Evolutionary conservation across 2,113 vertebrate species (phyloP).

Genomic region (Aldabrachelys gigantea): DNA sequence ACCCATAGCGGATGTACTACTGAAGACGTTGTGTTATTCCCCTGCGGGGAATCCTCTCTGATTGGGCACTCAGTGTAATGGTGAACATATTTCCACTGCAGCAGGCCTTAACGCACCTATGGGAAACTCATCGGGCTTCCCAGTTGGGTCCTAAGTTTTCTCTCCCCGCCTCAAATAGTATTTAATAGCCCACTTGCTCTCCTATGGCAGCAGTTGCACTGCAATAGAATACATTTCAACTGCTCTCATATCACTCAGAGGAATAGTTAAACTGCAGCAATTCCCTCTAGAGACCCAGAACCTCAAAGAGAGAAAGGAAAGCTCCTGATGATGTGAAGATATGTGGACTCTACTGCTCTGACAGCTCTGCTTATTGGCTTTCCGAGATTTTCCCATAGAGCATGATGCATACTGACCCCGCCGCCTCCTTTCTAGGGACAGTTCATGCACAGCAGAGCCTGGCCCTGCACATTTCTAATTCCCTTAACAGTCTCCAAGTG

Average conservation of each 20-base stretch:
- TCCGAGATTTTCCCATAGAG: background rate
- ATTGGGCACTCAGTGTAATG: background rate
- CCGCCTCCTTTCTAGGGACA: background rate
- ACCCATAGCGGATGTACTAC: background rate
- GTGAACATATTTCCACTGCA: accelerated
- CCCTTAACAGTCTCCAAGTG: background rate
- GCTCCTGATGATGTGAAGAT: background rate
- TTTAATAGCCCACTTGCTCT: background rate
- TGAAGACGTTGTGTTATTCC: accelerated
- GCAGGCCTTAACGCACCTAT: background rate
- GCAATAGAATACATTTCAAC: background rate
- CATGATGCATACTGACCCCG: background rate
- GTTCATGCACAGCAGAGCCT: background rate
- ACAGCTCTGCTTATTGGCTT: background rate
- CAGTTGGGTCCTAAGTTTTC: background rate
- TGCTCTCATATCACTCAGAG: background rate
- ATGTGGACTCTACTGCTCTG: background rate
- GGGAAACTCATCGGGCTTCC: background rate
- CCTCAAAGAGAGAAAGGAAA: background rate
- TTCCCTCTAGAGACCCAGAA: background rate
- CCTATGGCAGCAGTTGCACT: background rate
- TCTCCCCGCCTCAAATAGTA: background rate
- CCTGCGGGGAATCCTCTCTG: background rate
- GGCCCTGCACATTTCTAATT: background rate
- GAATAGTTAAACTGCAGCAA: constrained; percentile 7